phyloP scores from a whole-genome alignment of 53 echinoderm and acorn worm genomes.

The Holothuria leucospilota region DNA sequence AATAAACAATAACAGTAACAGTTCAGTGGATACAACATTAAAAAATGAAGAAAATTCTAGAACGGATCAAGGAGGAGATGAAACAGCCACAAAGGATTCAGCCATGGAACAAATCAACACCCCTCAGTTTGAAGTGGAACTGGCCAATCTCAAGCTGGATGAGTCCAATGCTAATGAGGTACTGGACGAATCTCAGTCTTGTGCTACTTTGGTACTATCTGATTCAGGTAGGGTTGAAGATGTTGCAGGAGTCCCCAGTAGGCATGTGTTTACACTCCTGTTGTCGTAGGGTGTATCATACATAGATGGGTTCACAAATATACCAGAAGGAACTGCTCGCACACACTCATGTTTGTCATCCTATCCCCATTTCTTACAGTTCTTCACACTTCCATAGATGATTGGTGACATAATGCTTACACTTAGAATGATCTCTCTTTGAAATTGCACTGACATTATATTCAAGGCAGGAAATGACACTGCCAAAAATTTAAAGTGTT shows the following conservation, averaged over 20 bases:
- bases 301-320: too few relatives aligned
- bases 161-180: constrained; percentile 64
- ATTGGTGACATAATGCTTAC: too few relatives aligned
- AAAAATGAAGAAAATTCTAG: constrained; percentile 46
- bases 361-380: too few relatives aligned
- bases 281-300: too few relatives aligned
- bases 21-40: constrained; percentile 17
- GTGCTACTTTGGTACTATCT: constrained; percentile 66
- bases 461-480: too few relatives aligned
- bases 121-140: constrained; percentile 78
- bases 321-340: too few relatives aligned
- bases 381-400: too few relatives aligned
- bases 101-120: constrained; percentile 63
- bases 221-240: constrained; percentile 60
- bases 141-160: constrained; percentile 68
- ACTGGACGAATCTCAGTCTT: constrained; percentile 41
- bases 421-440: too few relatives aligned
- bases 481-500: too few relatives aligned
- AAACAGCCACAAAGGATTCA: neutral
- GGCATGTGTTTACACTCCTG: too few relatives aligned
- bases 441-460: too few relatives aligned
- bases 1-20: constrained; percentile 36
- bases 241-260: neutral
- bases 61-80: constrained; percentile 34
- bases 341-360: too few relatives aligned